Base-by-base conservation (phyloP, 1,140 invertebrate genomes). In the Camponotus vicinus region DNA sequence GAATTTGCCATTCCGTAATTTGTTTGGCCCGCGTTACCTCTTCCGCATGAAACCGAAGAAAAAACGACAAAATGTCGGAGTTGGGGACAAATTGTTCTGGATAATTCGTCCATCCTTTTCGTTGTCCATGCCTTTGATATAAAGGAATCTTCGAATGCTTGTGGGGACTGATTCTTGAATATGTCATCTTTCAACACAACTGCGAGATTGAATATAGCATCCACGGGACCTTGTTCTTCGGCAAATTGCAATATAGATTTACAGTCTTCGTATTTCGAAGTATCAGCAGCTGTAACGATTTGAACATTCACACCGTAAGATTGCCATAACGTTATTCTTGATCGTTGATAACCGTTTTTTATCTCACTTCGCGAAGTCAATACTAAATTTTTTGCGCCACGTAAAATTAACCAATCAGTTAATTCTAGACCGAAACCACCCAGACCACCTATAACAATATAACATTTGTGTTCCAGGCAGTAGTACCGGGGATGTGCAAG, bases 351-450 rank as follows among this genome's bases (percentile, higher is more conserved):
- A 4, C 97, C 97, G 88, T 96, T 97, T 57, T 92, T 94, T 0
- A 97, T 92, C 9, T 97, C 97, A 42, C 95, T 96, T 76, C 98
- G 95, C 15, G 97, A 97, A 0, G 97, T 97, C 0, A 98, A 93
- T 0, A 98, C 94, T 2, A 98, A 71, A 85, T 96, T 96, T 97
- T 91, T 96, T 2, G 96, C 97, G 4, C 97, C 97, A 66, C 97
- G 95, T n/a, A 97, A 92, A 18, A 98, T 95, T 57, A 98, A 89
- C 97, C 97, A 98, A 87, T 97, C 96, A 5, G 96, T 96, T 70
- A 98, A 93, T 93, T 98, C 97, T 3, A 98, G 94, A 49, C 98
- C 98, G 93, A 98, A 97, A 32, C 98, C 98, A 64, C 98, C 98
- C 0, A 98, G 94, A 79, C 98, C 98, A 55, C 98, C 96, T 59